Evolutionary conservation across 37 sponge, comb jelly and placozoan species (phyloP), one percentile per base, ranked within the genome.

Genomic region (Ianthella basta): DNA sequence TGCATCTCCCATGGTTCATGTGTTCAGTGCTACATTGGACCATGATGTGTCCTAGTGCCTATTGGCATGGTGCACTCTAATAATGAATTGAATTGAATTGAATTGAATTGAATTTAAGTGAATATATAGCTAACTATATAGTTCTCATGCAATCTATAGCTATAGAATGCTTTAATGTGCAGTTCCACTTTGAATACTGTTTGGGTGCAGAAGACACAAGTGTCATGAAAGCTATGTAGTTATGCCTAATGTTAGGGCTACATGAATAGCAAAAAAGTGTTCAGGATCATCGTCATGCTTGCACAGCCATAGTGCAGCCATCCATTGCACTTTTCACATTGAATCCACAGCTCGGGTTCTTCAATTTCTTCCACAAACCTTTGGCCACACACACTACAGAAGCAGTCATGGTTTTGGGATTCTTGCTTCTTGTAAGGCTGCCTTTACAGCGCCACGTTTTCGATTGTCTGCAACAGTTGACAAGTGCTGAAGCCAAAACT

Each of bases 401-500:
- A 57, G 15, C 15, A 20, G 18, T 57, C 59, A 57, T 18, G 59
- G 59, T 57, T 57, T 57, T 18, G 18, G 59, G 59, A 57, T 18
- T 57, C 18, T 15, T 57, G 18, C n/a, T n/a, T n/a, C n/a, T n/a
- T n/a, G n/a, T n/a, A 18, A 15, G 18, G 89, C 85, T 63, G 89
- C 89, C 63, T 89, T 89, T 30, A 15, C 63, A 20, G 89, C 85
- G 56, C 85, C 89, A 23, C 75, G 72, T 53, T 81, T 83, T 27
- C 85, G 29, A 57, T 85, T 89, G n/a, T 70, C 64, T 33, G 29
- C 29, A 55, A 89, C 77, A 12, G 89, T 85, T 19, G 38, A 21
- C 41, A 89, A 38, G 54, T 89, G 89, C 16, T 85, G 63, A 15
- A 89, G 54, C 89, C 89, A 89, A 19, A 89, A 60, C 20, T 40